Evolutionary conservation across 2,888 invertebrate species (phyloP), one percentile per base, ranked within the genome.

Genomic region (Epistrophella euchroma): DNA sequence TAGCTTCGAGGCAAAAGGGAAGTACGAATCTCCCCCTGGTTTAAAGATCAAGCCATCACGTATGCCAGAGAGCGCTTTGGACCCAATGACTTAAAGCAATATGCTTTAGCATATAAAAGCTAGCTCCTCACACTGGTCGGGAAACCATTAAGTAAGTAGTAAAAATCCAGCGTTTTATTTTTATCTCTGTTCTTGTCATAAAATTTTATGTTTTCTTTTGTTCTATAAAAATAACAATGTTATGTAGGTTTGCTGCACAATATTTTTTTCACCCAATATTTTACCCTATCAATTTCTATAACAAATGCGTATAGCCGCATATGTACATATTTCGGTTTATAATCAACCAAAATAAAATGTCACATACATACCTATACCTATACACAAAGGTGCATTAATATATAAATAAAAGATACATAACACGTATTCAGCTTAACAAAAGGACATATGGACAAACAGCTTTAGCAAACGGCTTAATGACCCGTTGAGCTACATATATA

Each of bases 401-500:
- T 17, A 64, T n/a, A 62, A 32, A n/a, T 43, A 25, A 32, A 43
- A 64, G 10, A 28, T 47, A 64, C 50, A 43, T n/a, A 25, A 40
- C 11, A 58, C 7, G 68, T 55, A 62, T 28, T 50, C 50, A 45
- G 40, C 37, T 52, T 32, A 25, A 73, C 50, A 70, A 74, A 58
- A 58, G 50, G 50, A 58, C 43, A 45, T 37, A 56, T 22, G 17
- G 62, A 70, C 78, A 78, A 78, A 74, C 74, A 60, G 22, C 40
- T 10, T 7, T 6, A 32, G 32, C 70, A 62, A 70, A 52, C 62
- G 56, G 45, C 72, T 40, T 74, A 60, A 40, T 73, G 56, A 71
- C 64, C 68, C 70, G 62, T 70, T 70, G 73, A 78, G 71, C 74
- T 74, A 4, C 25, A 25, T 25, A 32, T 32, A 1, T 1, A 28